Evolutionary conservation across 2,797 vertebrate species (phyloP), one percentile per base, ranked within the genome.

Genomic region (Microctenopoma steveboyesi): DNA sequence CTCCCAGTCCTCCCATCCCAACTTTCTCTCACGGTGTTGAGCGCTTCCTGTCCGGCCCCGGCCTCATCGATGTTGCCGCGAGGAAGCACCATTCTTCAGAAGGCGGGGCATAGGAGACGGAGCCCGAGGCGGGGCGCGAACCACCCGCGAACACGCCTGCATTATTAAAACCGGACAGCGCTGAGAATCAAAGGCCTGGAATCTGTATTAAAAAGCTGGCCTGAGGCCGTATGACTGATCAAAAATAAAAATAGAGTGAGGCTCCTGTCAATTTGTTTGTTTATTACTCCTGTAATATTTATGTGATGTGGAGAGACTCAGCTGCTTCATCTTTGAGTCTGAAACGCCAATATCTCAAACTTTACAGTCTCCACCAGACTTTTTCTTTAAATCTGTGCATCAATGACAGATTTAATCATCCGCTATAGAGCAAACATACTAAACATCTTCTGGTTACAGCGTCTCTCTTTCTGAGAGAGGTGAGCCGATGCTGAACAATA

Each of bases 1-100:
- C 92, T 69, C 72, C 94, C 94, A 14, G 90, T 92, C 90, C 53
- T 43, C 72, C 94, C 93, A 91, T 91, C 95, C 88, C 67, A 93
- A 92, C 94, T 94, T 49, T 94, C 93, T 83, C 94, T 93, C 94
- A 94, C 92, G 82, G 78, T 81, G 30, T 33, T 7, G 70, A 86
- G 75, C 86, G 72, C 89, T 96, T 94, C 94, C 95, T 93, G 89
- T 92, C 88, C 59, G 50, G 59, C 50, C 39, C 39, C 16, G 48
- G 33, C 35, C 48, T 2, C 5, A 42, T 65, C 13, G 16, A 71
- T 71, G 74, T 50, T n/a, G 49, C 74, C 46, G 47, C 2, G 28
- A 84, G 85, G 81, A 82, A 73, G 79, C 57, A 16, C 70, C 43
- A 59, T 27, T 77, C 78, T 45, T 72, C 67, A 18, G 78, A 68